Base-by-base conservation (phyloP, 2,113 vertebrate species). In the Macaca fascicularis region DNA sequence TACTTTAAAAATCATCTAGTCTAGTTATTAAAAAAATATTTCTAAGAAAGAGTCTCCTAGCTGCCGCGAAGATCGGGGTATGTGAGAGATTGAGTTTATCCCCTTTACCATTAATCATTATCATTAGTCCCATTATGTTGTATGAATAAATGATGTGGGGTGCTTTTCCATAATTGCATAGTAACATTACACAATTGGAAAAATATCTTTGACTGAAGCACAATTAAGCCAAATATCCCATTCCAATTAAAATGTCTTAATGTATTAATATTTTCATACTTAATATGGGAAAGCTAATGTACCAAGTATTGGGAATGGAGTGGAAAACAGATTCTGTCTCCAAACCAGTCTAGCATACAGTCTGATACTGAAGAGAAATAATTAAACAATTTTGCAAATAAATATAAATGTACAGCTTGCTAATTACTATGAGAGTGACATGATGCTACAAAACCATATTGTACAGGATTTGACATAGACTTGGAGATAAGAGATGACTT, bases 191-290 rank as follows among this genome's bases (percentile, higher is more conserved):
- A 81, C 45, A 17, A 72, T 55, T 20, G 61, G 59, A 95, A 79
- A 90, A 43, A 23, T 40, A 76, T 81, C 6, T 93, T 79, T 97
- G 32, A 27, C 3, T 32, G 40, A 93, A 85, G 27, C 27, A 74
- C 8, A 48, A 20, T 74, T 88, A 83, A 78, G 6, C 9, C 4
- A 85, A 35, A 75, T 88, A 95, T 7, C 3, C 1, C 6, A 75
- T 16, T 61, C 25, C 52, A 59, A 57, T 76, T 57, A 48, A 83
- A 89, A 32, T 25, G 16, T 35, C 55, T 80, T 59, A 32, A 38
- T 89, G 9, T 80, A 81, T 75, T 64, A 55, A 25, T 69, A 30
- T 3, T 20, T 78, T 84, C 20, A 50, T 25, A 32, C 7, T 87
- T 74, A 38, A 38, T 38, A 69, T 67, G 12, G 8, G 25, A 69